Evolutionary conservation across 2,888 invertebrate species (phyloP).

Genomic region (Lepetodrilus schrolli): DNA sequence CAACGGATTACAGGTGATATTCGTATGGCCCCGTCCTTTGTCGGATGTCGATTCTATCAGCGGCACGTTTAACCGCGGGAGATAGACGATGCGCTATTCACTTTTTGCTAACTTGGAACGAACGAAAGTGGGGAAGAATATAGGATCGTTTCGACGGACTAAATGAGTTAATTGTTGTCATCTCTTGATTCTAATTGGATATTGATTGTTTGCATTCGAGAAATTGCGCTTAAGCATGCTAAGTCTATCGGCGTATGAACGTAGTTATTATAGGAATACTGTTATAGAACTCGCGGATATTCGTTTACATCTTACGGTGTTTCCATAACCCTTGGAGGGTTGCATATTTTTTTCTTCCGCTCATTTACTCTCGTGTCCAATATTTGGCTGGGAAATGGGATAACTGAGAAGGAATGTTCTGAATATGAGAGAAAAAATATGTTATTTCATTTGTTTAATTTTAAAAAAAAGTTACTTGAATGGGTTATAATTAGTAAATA

Average conservation of each 20-base stretch:
- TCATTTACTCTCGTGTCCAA: too few species aligned
- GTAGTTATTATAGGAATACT: not conserved
- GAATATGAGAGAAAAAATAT: too few species aligned
- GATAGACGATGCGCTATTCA: not conserved
- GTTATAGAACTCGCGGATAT: not conserved
- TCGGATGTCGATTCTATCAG: not conserved
- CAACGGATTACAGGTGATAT: conserved; percentile 21
- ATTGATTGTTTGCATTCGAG: conserved; percentile 21
- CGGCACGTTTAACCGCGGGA: not conserved
- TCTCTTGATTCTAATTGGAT: conserved; percentile 18
- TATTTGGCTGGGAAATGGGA: too few species aligned
- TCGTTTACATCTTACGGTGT: not conserved
- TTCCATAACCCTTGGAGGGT: too few species aligned
- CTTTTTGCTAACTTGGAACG: conserved; percentile 4
- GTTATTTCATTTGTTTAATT: too few species aligned
- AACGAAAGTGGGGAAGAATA: not conserved
- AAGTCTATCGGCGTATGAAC: not conserved
- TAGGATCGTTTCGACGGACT: not conserved
- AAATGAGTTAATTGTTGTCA: conserved; percentile 22
- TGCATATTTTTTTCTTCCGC: too few species aligned
- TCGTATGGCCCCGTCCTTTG: not conserved
- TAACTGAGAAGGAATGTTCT: too few species aligned
- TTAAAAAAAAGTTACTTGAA: too few species aligned
- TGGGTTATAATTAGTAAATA: too few species aligned
- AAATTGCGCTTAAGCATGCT: conserved; percentile 18